These are phyloP conservation scores for Xyrauchen texanus DNA, from an alignment of 2,113 vertebrate species.

Conservation along the genomic window DNA sequence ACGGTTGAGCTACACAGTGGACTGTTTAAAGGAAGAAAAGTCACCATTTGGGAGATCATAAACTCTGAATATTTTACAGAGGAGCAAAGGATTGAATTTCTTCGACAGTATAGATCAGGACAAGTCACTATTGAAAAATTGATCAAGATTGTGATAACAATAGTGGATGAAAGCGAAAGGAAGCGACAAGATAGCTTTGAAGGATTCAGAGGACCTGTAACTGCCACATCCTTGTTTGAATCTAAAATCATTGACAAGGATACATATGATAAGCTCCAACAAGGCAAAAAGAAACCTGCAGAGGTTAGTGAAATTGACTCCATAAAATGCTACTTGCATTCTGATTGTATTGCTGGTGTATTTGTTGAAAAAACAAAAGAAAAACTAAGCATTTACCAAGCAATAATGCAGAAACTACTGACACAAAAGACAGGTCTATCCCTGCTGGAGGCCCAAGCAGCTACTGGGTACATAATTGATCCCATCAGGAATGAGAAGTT, in stretches of 20 bases:
- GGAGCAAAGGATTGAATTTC: slow-evolving; percentile 85
- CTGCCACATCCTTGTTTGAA: slow-evolving; percentile 81
- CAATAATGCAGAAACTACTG: slow-evolving; percentile 85
- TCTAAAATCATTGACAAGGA: slow-evolving; percentile 80
- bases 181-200: slow-evolving; percentile 79
- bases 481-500: slow-evolving; percentile 78
- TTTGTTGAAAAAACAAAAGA: slow-evolving; percentile 82
- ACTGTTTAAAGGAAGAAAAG: slow-evolving; percentile 80
- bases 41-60: slow-evolving; percentile 94
- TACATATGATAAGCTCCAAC: slow-evolving; percentile 83
- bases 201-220: slow-evolving; percentile 83
- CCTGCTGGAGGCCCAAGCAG: slow-evolving; percentile 91
- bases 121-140: slow-evolving; percentile 90
- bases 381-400: slow-evolving; percentile 89
- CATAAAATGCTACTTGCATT: slow-evolving; percentile 82
- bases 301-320: slow-evolving; percentile 78
- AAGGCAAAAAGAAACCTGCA: slow-evolving; percentile 84
- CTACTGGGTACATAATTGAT: slow-evolving; percentile 87
- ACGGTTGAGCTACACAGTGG: slow-evolving; percentile 82
- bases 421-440: slow-evolving; percentile 79
- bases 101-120: slow-evolving; percentile 86
- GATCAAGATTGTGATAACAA: slow-evolving; percentile 87
- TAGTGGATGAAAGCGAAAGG: slow-evolving; percentile 83
- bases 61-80: slow-evolving; percentile 90
- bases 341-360: slow-evolving; percentile 82